Evolutionary conservation across 2,888 invertebrate genomes (phyloP).

Genomic region (Candidula unifasciata): DNA sequence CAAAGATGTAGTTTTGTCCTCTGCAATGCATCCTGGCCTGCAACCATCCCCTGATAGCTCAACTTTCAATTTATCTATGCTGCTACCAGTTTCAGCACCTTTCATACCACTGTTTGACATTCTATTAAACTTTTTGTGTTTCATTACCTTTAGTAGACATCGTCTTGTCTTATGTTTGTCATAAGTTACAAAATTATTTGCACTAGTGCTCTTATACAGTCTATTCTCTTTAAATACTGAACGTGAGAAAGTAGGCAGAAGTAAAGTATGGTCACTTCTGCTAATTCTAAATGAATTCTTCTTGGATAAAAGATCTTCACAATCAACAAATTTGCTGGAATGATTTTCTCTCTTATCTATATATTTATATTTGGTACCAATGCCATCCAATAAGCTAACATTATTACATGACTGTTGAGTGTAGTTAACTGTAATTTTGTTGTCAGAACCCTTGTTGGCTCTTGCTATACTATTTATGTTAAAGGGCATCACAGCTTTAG

Average conservation of each 20-base stretch:
- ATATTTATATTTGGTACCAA: background rate
- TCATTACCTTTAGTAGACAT: background rate
- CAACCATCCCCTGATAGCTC: no score
- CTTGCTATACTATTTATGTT: background rate
- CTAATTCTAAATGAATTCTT: background rate
- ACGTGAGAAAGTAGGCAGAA: background rate
- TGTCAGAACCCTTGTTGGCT: background rate
- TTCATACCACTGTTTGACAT: background rate
- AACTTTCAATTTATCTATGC: no score
- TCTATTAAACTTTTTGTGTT: background rate
- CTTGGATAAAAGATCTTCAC: background rate
- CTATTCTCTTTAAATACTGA: background rate
- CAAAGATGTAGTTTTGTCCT: background rate
- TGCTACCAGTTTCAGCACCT: background rate
- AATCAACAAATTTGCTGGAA: no score
- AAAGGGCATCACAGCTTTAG: background rate
- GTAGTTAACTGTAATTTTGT: no score
- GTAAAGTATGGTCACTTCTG: background rate
- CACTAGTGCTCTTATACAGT: background rate
- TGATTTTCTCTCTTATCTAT: background rate
- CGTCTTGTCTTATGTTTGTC: background rate
- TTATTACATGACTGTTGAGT: no score
- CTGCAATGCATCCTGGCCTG: background rate
- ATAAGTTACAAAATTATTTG: background rate
- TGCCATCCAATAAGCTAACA: no score